These are phyloP conservation scores for Podabrus alpinus DNA, from an alignment of 2,888 invertebrate genomes.

Conservation along the genomic window DNA sequence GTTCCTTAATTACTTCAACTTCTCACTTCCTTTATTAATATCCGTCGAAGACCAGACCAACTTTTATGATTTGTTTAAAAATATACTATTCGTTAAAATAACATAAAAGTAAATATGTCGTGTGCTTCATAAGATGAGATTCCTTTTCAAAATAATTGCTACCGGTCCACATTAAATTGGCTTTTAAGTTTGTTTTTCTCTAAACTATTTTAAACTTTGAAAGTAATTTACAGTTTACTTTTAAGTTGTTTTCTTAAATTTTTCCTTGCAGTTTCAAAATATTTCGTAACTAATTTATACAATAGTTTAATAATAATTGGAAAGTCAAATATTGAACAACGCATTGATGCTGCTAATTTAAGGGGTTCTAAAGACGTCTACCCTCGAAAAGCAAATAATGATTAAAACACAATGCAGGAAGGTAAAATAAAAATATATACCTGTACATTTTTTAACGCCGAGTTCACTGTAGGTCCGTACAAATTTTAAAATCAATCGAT, in stretches of 20 bases:
- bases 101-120: constrained; percentile 5
- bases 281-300: background rate
- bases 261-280: background rate
- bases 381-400: background rate
- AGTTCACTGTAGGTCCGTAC: background rate
- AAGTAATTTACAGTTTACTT: background rate
- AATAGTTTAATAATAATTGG: background rate
- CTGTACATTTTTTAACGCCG: background rate
- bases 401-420: background rate
- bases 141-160: constrained; percentile 1
- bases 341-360: background rate
- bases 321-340: background rate
- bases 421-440: background rate
- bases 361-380: background rate
- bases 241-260: background rate
- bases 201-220: background rate
- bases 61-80: constrained; percentile 17
- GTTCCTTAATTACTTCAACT: background rate
- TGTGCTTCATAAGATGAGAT: constrained; percentile 5
- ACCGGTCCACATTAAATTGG: background rate
- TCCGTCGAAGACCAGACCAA: constrained; percentile 9
- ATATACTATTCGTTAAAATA: constrained; percentile 5
- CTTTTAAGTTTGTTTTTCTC: background rate
- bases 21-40: background rate
- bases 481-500: background rate